Evolutionary conservation across 2,113 vertebrate genomes (phyloP), one percentile per base, ranked within the genome.

Genomic region (Spilogale gracilis): DNA sequence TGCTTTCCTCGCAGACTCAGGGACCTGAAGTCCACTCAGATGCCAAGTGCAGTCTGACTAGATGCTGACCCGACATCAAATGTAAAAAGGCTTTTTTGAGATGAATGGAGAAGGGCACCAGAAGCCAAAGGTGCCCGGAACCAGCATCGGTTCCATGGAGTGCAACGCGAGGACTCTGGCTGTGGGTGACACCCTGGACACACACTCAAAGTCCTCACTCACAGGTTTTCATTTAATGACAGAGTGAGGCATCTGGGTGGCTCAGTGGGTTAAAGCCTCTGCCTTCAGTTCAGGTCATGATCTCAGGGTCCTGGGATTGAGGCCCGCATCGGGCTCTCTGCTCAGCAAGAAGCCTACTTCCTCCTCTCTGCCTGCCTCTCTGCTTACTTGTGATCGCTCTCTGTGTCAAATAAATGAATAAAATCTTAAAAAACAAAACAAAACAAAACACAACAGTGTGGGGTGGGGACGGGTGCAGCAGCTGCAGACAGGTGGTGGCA

Each of bases 131-230:
- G 18, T 21, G 65, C 60, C 58, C 9, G 56, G 76, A 32, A 56
- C 5, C 32, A 13, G 23, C 14, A 0, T 6, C 3, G 1, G 63
- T 21, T n/a, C 80, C 27, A 10, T 0, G 0, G 85, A 61, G n/a
- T 27, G 9, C 0, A 4, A 13, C 3, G 0, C 6, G 1, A 45
- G 48, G 23, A 61, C 43, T 25, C 6, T 2, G 17, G 73, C 50
- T 63, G 6, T 4, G 12, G 23, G 13, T 23, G 1, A 58, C 11
- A 0, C 6, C 48, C 76, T 2, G 81, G 73, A 58, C 56, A 60
- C 54, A 65, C 7, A 9, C 38, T 11, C 2, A n/a, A n/a, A 17
- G 78, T 13, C 20, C 17, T 89, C 10, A 5, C 18, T 7, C 32
- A 11, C 16, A n/a, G n/a, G 45, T 56, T 91, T 80, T 60, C 30